Base-by-base conservation (phyloP, 2,888 invertebrate genomes). In the Hermaeophaga mercurialis region DNA sequence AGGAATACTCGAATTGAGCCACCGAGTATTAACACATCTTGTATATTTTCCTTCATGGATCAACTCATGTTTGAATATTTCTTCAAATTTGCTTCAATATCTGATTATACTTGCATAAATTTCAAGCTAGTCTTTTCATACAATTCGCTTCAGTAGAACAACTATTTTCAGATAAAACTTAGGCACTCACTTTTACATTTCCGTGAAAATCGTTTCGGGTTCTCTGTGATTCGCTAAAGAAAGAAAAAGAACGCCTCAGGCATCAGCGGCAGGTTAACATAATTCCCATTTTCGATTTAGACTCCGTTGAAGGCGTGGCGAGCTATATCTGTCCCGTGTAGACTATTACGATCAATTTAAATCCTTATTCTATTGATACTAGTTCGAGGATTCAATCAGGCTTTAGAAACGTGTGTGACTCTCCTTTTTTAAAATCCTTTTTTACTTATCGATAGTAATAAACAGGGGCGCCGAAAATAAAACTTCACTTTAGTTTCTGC, bases 321-420 rank as follows among this genome's bases (percentile, higher is more conserved):
- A n/a, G 46, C 33, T 19, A 24, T 19, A 54, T 54, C 48, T 43
- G 34, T 54, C 36, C 24, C 4, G 26, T 48, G 26, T 54, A 41
- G 54, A 15, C 54, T 54, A 54, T 48, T 54, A 54, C 39, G 54
- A 47, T 34, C 54, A 33, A 52, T 52, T 52, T 24, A 52, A 43
- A 28, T 34, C 52, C 41, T 48, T 48, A 34, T 43, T 43, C 41
- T 34, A 34, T 47, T 48, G 54, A 54, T 48, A 54, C 48, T 26
- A n/a, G 33, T 14, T 34, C 7, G 43, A 22, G 48, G 48, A 54
- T 54, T 54, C 48, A 54, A 54, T 54, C 47, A 54, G 54, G 15
- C 11, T 38, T 1, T 22, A 11, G 31, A 34, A 54, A 43, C 36
- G 48, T 54, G 43, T 26, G 24, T 34, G 12, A 18, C n/a, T 8